Evolutionary conservation across 23 tunicate genomes (phyloP).

Genomic region (Phallusia fumigata): DNA sequence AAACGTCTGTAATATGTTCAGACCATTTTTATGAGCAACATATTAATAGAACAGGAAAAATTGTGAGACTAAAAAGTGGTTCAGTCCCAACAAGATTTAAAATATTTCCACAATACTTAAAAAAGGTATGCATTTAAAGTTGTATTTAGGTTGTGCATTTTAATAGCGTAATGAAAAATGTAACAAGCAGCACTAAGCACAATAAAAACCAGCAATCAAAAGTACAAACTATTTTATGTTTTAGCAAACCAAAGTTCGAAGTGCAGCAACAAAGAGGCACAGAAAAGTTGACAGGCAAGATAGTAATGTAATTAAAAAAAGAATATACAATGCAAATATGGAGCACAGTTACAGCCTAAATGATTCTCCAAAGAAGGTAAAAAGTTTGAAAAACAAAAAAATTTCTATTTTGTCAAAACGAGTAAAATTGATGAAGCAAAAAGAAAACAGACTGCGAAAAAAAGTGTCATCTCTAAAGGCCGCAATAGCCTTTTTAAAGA

Average conservation of each 20-base stretch:
- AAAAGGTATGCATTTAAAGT: not conserved
- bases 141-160: no score
- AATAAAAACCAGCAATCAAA: no score
- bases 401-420: not conserved
- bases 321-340: not conserved
- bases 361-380: not conserved
- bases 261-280: no score
- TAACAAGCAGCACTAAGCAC: no score
- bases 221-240: no score
- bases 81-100: not conserved
- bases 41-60: not conserved
- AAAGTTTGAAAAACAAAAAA: not conserved
- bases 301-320: not conserved
- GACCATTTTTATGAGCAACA: not conserved
- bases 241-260: no score
- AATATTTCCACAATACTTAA: not conserved
- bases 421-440: not conserved
- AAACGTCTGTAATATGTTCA: not conserved
- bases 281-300: not conserved
- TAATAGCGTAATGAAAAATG: no score
- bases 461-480: slow-evolving; percentile 3
- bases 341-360: not conserved
- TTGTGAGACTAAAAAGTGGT: not conserved
- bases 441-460: not conserved
- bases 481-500: not conserved